Base-by-base conservation (phyloP, 2,113 vertebrate genomes). In the Hipposideros armiger region DNA sequence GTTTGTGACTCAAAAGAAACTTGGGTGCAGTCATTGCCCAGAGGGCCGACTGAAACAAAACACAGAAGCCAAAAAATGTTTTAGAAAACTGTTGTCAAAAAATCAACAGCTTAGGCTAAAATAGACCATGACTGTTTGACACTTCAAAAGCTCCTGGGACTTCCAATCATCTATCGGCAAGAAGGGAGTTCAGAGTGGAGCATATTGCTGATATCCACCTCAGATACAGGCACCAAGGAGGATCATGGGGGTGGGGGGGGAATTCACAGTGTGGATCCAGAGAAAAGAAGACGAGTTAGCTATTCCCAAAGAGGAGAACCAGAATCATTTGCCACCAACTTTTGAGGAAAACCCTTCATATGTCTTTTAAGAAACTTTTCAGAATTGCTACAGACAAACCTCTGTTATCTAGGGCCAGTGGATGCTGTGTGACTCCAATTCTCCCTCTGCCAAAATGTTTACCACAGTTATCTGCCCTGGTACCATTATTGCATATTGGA, bases 1-100 rank as follows among this genome's bases (percentile, higher is more conserved):
- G 87, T 86, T 50, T 11, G 1, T 78, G 67, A 78, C 67, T 72
- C 54, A 40, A 73, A 85, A 96, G 62, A 74, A 45, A 78, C 16
- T 28, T 67, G 7, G 28, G 17, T 83, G 10, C 64, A 13, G n/a
- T 32, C 64, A 67, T 87, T 87, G 76, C 70, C 83, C 67, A 87
- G 9, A 42, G 17, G 60, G n/a, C n/a, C 56, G 45, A 80, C 32
- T 42, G 14, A 36, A 87, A 28, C 74, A 86, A 76, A 64, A 92
- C 4, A 92, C 15, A 80, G 42, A 88, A 91, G 32, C 62, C 92
- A 92, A 95, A 95, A 66, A 76, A 62, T 36, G 3, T 81, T 69
- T 69, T 47, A 90, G 54, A 97, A 90, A 96, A 70, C 20, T 92
- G 28, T 30, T 74, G 16, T 93, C 62, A 50, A 84, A 76, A 95